Evolutionary conservation across 2,113 vertebrate genomes (phyloP).

Genomic region (Megaptera novaeangliae): DNA sequence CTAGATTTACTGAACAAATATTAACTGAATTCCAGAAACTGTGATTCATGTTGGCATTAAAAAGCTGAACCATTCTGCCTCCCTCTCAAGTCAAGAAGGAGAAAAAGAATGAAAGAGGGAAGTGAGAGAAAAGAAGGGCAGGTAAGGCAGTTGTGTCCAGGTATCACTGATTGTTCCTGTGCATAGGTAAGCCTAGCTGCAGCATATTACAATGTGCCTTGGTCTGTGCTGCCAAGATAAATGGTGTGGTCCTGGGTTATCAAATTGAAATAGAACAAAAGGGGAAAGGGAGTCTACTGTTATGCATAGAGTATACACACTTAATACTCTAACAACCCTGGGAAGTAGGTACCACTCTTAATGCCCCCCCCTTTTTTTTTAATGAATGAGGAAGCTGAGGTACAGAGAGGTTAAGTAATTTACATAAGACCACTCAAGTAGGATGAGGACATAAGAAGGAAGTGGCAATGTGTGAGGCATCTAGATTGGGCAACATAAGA

Average conservation of each 20-base stretch:
- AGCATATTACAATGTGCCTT: neutral
- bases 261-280: neutral
- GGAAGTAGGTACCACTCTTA: neutral
- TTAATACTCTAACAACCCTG: neutral
- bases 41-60: constrained; percentile 21
- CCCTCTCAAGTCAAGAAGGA: neutral
- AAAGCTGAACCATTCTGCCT: neutral
- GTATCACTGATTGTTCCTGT: neutral
- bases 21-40: constrained; percentile 47
- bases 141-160: neutral
- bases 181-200: neutral
- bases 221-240: neutral
- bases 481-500: neutral
- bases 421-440: too few species aligned
- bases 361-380: neutral
- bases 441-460: neutral
- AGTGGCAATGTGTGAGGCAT: neutral
- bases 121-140: neutral
- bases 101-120: neutral
- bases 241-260: neutral
- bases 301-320: neutral
- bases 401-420: too few species aligned
- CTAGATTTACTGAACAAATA: constrained; percentile 29
- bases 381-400: neutral
- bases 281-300: neutral